A percentile compares a stretch with the other conserved stretches of the same genome.
Evolutionary conservation across 2,113 vertebrate genomes (phyloP).

Genomic region (Trogon surrucura): DNA sequence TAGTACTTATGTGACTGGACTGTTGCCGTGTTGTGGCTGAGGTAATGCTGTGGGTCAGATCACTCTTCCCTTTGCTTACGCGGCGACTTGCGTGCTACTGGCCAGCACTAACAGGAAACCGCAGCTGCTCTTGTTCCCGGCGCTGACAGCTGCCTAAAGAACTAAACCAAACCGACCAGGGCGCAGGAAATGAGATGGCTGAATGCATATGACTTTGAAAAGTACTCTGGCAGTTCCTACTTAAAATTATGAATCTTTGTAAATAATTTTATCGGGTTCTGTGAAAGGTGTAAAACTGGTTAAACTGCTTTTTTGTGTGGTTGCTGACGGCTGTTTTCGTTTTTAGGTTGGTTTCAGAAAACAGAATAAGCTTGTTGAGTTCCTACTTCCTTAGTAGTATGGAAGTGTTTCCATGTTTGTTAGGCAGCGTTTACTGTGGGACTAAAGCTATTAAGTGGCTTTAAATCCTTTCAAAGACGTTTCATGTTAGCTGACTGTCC

Average conservation of each 20-base stretch:
- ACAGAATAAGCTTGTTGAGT: background rate
- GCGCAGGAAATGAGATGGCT: constrained; percentile 50
- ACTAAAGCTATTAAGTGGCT: background rate
- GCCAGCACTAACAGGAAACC: constrained; percentile 49
- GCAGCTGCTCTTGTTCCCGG: constrained; percentile 61
- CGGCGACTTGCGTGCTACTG: background rate
- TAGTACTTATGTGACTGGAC: background rate
- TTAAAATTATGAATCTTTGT: background rate
- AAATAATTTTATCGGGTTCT: background rate
- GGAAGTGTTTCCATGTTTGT: background rate
- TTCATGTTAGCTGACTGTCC: background rate
- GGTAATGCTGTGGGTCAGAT: background rate
- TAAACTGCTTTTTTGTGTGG: background rate
- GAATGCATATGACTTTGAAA: background rate
- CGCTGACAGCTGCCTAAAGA: constrained; percentile 46
- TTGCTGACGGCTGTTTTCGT: background rate
- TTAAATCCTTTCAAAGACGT: background rate
- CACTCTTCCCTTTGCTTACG: background rate
- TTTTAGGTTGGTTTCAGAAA: background rate
- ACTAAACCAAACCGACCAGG: background rate
- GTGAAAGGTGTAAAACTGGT: background rate
- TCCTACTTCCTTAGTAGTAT: background rate
- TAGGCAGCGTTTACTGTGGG: background rate
- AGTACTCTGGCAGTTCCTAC: background rate
- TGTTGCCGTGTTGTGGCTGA: background rate